phyloP scores from a whole-genome alignment of 2,888 invertebrate species.

The Lampropteryx suffumata region DNA sequence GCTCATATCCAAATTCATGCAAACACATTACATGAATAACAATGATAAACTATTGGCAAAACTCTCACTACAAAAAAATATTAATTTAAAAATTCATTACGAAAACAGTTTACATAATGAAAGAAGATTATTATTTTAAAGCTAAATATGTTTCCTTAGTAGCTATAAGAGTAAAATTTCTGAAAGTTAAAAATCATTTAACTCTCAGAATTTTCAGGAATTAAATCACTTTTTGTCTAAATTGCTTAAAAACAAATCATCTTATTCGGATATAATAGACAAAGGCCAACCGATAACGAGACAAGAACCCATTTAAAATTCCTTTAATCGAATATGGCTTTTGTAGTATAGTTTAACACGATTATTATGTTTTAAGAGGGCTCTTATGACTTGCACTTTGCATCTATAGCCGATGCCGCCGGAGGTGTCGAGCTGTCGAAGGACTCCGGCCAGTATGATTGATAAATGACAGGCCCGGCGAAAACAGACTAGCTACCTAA shows the following conservation, averaged over 20 bases:
- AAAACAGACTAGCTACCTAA: constrained; percentile 76
- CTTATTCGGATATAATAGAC: constrained; percentile 30
- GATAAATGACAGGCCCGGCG: constrained; percentile 77
- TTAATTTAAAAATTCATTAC: too few species aligned
- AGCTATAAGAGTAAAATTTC: too few species aligned
- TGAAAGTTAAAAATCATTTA: too few species aligned
- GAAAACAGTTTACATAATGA: too few species aligned
- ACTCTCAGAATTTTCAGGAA: too few species aligned
- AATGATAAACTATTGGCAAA: too few species aligned
- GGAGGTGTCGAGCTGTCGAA: constrained; percentile 77
- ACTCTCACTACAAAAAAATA: too few species aligned
- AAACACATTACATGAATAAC: too few species aligned
- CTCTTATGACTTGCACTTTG: constrained; percentile 78
- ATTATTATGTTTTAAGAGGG: constrained; percentile 82
- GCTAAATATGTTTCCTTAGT: too few species aligned
- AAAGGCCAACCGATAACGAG: constrained; percentile 71
- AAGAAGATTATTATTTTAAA: too few species aligned
- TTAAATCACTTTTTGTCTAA: not conserved
- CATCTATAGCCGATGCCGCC: constrained; percentile 43
- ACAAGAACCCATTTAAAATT: constrained; percentile 76
- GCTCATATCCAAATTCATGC: too few species aligned
- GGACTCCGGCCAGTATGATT: constrained; percentile 65
- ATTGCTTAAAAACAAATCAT: constrained; percentile 17
- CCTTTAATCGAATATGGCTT: constrained; percentile 77
- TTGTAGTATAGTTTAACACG: constrained; percentile 80